These are phyloP conservation scores for Mizuhopecten yessoensis DNA, from an alignment of 1,140 invertebrate genomes.

Conservation along the genomic window DNA sequence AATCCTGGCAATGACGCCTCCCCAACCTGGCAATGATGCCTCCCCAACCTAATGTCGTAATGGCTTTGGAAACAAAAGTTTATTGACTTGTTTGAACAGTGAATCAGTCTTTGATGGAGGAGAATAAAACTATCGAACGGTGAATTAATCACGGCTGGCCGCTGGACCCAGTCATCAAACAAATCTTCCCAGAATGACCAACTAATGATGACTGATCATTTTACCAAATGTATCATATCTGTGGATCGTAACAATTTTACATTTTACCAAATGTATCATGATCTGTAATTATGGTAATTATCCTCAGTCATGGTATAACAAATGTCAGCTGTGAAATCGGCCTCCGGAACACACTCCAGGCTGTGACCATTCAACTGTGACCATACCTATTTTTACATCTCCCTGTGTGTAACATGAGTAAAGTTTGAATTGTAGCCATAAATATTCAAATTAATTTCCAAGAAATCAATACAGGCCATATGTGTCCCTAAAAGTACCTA, in stretches of 20 bases:
- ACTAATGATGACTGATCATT: conserved; percentile 19
- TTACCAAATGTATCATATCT: conserved; percentile 8
- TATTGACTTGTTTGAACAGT: conserved; percentile 25
- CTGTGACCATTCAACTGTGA: conserved; percentile 21
- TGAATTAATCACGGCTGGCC: background rate
- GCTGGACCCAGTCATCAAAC: background rate
- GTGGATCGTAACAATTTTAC: background rate
- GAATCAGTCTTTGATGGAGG: background rate
- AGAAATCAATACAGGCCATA: conserved; percentile 39
- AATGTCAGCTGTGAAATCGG: background rate
- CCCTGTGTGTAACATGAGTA: conserved; percentile 2
- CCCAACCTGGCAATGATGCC: too few species aligned
- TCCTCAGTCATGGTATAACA: background rate
- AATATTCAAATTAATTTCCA: conserved; percentile 40
- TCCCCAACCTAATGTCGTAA: too few species aligned
- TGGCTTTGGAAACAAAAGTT: background rate
- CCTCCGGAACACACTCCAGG: background rate
- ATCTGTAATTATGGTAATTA: conserved; percentile 11
- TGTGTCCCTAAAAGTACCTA: conserved; percentile 26
- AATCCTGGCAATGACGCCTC: background rate
- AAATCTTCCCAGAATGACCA: background rate
- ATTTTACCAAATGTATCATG: conserved; percentile 35
- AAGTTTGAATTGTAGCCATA: conserved; percentile 26
- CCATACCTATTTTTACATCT: conserved; percentile 18
- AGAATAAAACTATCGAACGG: too few species aligned